phyloP scores from a whole-genome alignment of 2,797 vertebrate genomes.

The Epinephelus malabaricus region DNA sequence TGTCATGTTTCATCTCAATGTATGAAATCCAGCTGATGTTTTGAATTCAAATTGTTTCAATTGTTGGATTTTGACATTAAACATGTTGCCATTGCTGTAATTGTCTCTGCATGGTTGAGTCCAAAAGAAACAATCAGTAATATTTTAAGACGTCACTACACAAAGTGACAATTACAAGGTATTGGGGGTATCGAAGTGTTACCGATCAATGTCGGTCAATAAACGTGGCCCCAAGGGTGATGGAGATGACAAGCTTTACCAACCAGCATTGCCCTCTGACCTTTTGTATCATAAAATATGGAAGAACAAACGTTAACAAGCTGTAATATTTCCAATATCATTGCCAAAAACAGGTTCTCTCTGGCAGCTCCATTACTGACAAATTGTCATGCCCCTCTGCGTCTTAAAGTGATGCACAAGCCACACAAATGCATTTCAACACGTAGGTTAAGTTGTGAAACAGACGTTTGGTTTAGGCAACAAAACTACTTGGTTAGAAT shows the following conservation, averaged over 20 bases:
- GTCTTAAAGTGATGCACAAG: no score
- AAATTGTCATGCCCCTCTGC: no score
- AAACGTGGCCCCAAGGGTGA: background rate
- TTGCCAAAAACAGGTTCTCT: background rate
- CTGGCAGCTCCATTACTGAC: background rate
- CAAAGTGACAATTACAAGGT: constrained; percentile 4
- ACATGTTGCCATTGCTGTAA: background rate
- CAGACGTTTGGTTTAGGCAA: no score
- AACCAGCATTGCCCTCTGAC: constrained; percentile 10
- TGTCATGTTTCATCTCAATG: background rate
- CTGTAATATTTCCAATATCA: background rate
- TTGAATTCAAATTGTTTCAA: background rate
- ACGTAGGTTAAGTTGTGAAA: no score
- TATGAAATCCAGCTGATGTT: background rate
- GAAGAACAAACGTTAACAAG: background rate
- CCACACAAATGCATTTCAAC: no score
- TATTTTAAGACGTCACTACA: background rate
- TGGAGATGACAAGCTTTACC: background rate
- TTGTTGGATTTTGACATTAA: constrained; percentile 1
- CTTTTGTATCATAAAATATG: background rate
- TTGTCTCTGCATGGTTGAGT: background rate
- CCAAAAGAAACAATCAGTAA: constrained; percentile 15
- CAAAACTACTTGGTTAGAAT: no score
- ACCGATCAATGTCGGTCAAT: background rate
- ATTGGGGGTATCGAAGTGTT: background rate